phyloP scores from a whole-genome alignment of 2,797 vertebrate genomes.

The Danio kyathit region DNA sequence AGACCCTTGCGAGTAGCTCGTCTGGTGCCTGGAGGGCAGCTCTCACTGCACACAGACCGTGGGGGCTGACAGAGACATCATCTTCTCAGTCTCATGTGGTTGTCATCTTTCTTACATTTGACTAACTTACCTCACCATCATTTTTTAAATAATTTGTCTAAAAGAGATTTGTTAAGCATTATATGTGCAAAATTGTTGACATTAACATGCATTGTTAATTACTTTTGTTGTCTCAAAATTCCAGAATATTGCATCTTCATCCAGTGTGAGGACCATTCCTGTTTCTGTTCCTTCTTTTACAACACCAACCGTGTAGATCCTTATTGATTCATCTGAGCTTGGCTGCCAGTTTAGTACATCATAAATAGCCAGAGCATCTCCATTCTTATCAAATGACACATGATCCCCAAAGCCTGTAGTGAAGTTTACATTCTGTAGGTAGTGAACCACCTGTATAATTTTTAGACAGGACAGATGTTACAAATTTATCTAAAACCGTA shows the following conservation, averaged over 20 bases:
- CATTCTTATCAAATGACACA: conserved; percentile 78
- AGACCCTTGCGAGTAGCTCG: conserved; percentile 51
- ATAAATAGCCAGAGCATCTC: conserved; percentile 50
- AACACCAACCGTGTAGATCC: conserved; percentile 67
- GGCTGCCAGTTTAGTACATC: conserved; percentile 76
- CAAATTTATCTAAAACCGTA: background rate
- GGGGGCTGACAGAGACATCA: conserved; percentile 51
- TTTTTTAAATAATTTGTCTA: background rate
- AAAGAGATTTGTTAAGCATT: background rate
- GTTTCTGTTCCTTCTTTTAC: conserved; percentile 62
- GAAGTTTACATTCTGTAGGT: conserved; percentile 69
- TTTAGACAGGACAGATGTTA: background rate
- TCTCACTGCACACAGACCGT: conserved; percentile 64
- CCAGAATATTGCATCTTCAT: conserved; percentile 74
- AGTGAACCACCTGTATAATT: conserved; percentile 68
- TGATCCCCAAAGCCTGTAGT: conserved; percentile 74
- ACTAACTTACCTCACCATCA: background rate
- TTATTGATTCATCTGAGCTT: conserved; percentile 63
- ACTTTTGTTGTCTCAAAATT: conserved; percentile 65
- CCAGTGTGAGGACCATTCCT: conserved; percentile 65
- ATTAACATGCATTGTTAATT: conserved; percentile 3
- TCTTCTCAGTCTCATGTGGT: background rate
- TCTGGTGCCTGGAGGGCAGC: conserved; percentile 64
- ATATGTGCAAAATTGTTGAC: background rate
- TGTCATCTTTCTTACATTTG: background rate